Conservation (phyloP, 2,797 vertebrate genomes). For the Poeciliopsis gracilis region DNA sequence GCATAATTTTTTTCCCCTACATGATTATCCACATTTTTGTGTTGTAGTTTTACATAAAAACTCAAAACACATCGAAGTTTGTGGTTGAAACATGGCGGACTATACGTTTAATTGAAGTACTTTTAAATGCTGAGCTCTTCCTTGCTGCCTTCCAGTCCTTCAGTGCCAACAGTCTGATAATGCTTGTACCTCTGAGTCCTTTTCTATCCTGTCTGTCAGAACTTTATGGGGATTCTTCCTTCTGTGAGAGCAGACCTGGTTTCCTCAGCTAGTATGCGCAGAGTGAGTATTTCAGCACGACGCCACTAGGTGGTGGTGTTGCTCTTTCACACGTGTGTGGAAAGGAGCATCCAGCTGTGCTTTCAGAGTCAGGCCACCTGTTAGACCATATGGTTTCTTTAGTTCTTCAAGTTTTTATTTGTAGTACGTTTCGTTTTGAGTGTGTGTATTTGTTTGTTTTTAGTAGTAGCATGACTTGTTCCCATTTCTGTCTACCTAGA, state of each 20-base stretch:
- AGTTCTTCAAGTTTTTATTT: not conserved
- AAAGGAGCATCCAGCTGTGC: not conserved
- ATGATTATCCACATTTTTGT: not conserved
- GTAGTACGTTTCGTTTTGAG: not conserved
- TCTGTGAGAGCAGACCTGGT: conserved; percentile 81
- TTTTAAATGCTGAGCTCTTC: conserved; percentile 25
- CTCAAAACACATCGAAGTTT: not conserved
- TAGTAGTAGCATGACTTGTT: not conserved
- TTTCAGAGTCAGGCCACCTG: conserved; percentile 47
- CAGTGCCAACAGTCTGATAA: conserved; percentile 8
- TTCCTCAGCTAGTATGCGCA: conserved; percentile 75
- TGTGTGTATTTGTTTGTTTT: not conserved
- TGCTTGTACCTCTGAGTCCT: conserved; percentile 39
- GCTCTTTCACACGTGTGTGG: conserved; percentile 14
- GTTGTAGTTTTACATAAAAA: not conserved
- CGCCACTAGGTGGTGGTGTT: conserved; percentile 61
- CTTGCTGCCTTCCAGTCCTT: conserved; percentile 18
- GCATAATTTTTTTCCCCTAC: not conserved
- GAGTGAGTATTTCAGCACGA: conserved; percentile 79
- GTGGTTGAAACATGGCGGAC: not conserved
- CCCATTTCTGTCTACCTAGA: not conserved
- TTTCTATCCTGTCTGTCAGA: conserved; percentile 67
- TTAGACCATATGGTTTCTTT: not conserved
- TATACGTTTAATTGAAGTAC: not conserved
- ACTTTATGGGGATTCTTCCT: conserved; percentile 78